phyloP scores from a whole-genome alignment of 2,888 invertebrate genomes.

The Rambutsinella grinnellia region DNA sequence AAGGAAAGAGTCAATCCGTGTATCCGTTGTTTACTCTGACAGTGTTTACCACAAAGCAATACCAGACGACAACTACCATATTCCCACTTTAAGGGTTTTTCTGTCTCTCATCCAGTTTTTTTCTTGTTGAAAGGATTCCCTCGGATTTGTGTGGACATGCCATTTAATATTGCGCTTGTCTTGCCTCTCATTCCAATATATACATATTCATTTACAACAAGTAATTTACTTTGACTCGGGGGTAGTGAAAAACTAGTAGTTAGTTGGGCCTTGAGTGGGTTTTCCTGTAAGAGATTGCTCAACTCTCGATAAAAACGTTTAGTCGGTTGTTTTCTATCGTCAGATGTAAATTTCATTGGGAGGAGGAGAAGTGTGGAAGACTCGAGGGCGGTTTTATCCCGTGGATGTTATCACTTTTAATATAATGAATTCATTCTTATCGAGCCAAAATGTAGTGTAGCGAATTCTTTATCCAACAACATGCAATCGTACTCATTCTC shows the following conservation, averaged over 20 bases:
- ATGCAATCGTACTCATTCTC: no score
- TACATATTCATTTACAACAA: conserved; percentile 2
- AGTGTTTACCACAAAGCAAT: not conserved
- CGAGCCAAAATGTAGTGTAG: no score
- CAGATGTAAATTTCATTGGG: not conserved
- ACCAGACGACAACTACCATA: not conserved
- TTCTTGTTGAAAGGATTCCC: no score
- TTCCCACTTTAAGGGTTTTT: no score
- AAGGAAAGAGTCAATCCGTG: conserved; percentile 32
- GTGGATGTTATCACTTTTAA: conserved; percentile 1
- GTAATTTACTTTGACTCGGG: not conserved
- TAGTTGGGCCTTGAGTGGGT: conserved; percentile 39
- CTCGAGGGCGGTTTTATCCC: not conserved
- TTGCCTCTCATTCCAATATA: conserved; percentile 24
- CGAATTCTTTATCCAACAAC: no score
- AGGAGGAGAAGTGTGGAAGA: conserved; percentile 7
- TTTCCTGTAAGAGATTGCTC: conserved; percentile 43
- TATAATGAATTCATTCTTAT: not conserved
- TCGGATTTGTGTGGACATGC: conserved; percentile 34
- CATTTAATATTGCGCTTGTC: conserved; percentile 17
- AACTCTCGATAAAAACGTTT: not conserved
- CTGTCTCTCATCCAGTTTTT: no score
- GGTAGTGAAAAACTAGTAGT: not conserved
- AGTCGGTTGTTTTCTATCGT: not conserved
- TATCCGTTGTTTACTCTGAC: conserved; percentile 21